Percentiles rank a stretch among this genome's conserved stretches.
phyloP scores from a whole-genome alignment of 2,113 vertebrate species.

The Steatornis caripensis region DNA sequence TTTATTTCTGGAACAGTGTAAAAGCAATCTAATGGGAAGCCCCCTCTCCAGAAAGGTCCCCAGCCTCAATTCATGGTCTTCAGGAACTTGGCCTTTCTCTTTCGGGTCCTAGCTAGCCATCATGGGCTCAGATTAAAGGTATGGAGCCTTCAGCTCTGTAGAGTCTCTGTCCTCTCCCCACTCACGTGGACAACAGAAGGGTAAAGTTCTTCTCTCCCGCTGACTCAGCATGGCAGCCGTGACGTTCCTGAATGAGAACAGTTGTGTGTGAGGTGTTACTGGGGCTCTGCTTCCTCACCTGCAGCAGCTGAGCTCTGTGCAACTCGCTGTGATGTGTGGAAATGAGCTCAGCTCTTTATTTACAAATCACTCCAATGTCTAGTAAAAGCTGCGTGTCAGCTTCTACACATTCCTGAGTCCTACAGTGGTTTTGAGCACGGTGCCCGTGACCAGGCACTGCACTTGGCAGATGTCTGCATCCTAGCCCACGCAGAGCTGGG shows the following conservation, averaged over 20 bases:
- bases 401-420: neutral
- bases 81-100: neutral
- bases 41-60: neutral
- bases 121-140: neutral
- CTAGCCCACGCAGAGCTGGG: too few relatives aligned
- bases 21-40: neutral
- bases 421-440: neutral
- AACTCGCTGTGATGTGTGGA: neutral
- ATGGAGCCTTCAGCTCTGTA: neutral
- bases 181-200: neutral
- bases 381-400: too few relatives aligned
- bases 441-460: too few relatives aligned
- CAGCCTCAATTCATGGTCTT: neutral
- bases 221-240: neutral
- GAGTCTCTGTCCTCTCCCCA: neutral
- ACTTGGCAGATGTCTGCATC: too few relatives aligned
- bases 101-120: neutral
- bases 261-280: neutral
- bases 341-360: neutral
- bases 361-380: neutral
- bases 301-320: neutral
- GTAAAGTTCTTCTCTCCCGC: neutral
- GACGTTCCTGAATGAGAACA: neutral
- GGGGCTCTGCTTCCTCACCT: neutral
- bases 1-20: neutral